These are phyloP conservation scores for Acipenser oxyrinchus DNA, from an alignment of 2,797 vertebrate genomes.

Conservation along the genomic window DNA sequence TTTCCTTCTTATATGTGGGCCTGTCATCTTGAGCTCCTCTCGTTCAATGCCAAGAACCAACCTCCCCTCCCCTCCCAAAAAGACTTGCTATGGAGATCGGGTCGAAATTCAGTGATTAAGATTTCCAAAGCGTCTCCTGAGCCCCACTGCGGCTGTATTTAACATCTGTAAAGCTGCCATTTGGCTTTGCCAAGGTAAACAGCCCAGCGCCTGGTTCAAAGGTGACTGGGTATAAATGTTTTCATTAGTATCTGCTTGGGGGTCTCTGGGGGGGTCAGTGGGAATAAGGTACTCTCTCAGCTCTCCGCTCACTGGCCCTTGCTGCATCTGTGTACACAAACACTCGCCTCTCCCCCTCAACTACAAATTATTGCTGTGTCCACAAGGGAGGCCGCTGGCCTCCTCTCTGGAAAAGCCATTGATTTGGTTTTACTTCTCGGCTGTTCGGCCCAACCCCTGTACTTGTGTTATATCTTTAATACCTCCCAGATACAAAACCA, in stretches of 20 bases:
- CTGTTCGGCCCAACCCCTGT: too few relatives aligned
- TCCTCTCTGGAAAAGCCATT: slow-evolving; percentile 63
- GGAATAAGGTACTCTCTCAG: slow-evolving; percentile 39
- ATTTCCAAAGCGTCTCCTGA: slow-evolving; percentile 65
- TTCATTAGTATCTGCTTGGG: slow-evolving; percentile 84
- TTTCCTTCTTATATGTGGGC: not conserved
- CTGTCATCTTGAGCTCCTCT: slow-evolving; percentile 22
- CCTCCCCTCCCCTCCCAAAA: slow-evolving; percentile 28
- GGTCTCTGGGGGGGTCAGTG: slow-evolving; percentile 66
- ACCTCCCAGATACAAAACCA: too few relatives aligned
- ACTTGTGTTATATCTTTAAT: too few relatives aligned
- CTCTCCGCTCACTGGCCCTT: slow-evolving; percentile 42
- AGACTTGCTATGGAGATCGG: slow-evolving; percentile 43
- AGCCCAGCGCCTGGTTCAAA: slow-evolving; percentile 91
- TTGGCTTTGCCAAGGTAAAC: slow-evolving; percentile 95
- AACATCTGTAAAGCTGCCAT: slow-evolving; percentile 99
- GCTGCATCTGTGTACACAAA: slow-evolving; percentile 81
- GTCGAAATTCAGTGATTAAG: slow-evolving; percentile 74
- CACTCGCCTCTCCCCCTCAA: slow-evolving; percentile 67
- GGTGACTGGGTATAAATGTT: slow-evolving; percentile 91
- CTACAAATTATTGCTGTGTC: slow-evolving; percentile 76
- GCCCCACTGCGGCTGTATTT: slow-evolving; percentile 92
- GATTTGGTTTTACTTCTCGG: not conserved
- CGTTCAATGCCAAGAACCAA: too few relatives aligned
- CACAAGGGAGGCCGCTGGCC: slow-evolving; percentile 57